phyloP scores from a whole-genome alignment of 2,113 vertebrate genomes.

The Lophochroa leadbeateri region DNA sequence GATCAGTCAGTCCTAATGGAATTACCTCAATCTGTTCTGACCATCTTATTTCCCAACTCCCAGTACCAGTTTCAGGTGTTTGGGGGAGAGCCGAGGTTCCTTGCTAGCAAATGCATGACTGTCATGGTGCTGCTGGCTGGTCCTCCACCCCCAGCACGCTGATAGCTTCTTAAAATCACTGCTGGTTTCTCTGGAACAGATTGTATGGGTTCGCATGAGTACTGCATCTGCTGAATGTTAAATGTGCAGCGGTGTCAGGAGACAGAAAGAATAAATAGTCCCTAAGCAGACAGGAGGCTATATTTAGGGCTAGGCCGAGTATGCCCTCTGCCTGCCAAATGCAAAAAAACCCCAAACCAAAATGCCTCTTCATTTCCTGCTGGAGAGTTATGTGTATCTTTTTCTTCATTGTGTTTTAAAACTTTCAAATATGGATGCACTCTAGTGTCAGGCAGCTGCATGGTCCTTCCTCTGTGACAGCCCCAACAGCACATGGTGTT shows the following conservation, averaged over 20 bases:
- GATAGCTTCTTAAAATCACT: background rate
- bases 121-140: background rate
- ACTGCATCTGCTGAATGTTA: background rate
- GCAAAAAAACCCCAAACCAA: background rate
- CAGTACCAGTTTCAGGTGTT: background rate
- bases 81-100: background rate
- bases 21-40: background rate
- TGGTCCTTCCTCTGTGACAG: background rate
- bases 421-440: background rate
- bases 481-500: background rate
- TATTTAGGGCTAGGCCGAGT: conserved; percentile 32
- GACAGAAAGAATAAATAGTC: conserved; percentile 19
- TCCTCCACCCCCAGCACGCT: background rate
- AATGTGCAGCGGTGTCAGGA: background rate
- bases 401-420: background rate
- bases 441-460: background rate
- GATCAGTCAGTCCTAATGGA: background rate
- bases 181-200: background rate
- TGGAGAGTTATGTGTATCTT: background rate
- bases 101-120: background rate
- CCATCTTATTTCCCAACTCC: background rate
- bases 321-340: conserved; percentile 58
- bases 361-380: background rate
- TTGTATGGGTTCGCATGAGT: background rate
- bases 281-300: background rate